Evolutionary conservation across 1,140 invertebrate genomes (phyloP), one percentile per base, ranked within the genome.

Genomic region (Drosophila nigrodunni): DNA sequence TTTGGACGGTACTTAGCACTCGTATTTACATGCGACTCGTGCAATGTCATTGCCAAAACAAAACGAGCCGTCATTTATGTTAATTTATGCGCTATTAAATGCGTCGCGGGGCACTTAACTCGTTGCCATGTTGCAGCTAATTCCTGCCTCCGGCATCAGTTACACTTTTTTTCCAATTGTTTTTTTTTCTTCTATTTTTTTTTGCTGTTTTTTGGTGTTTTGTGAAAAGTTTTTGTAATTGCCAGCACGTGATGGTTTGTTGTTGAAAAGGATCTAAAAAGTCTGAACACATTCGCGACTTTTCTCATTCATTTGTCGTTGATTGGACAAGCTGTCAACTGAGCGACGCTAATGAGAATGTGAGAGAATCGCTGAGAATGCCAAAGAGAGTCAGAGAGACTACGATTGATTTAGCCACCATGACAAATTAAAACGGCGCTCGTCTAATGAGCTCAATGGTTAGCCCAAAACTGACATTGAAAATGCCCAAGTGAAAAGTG

Each of bases 71-170:
- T 80, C 83, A 70, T 78, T 89, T 89, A 88, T 88, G 83, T 70
- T 89, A 88, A 88, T 88, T 88, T 89, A 89, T 88, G 77, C 79
- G 80, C 83, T 80, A 83, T 88, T 88, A 83, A 88, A 87, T 83
- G 80, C 83, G 73, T 77, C 83, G 85, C 83, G 68, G 66, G 83
- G 83, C 83, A 88, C 83, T 87, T 87, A 87, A 87, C 83, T 87
- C 83, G 77, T 80, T 66, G 68, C 46, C 77, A 71, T 60, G 74
- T 68, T 69, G 50, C 46, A 50, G 54, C 77, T 74, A 60, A 79
- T 77, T 77, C 74, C 59, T 43, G 67, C 50, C 59, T 30, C 30
- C 44, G 43, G 61, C 58, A 61, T 70, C 52, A 61, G 71, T 70
- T 70, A 58, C 67, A 70, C 58, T 18, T 64, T 50, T 49, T 35